Evolutionary conservation across 2,888 invertebrate genomes (phyloP), one percentile per base, ranked within the genome.

Genomic region (Priocnemis perturbator): DNA sequence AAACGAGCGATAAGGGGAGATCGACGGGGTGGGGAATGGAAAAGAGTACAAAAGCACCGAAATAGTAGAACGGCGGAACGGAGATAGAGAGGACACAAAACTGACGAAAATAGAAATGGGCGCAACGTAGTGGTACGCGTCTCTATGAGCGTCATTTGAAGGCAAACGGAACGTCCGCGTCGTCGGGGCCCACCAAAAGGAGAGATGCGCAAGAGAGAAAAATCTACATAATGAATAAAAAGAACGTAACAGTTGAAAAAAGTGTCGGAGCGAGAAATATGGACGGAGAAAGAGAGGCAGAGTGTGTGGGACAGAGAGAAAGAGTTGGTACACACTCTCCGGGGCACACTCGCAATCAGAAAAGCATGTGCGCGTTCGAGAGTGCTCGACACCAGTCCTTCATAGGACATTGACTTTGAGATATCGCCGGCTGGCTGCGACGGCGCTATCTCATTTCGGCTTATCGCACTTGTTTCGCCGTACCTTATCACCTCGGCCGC

Each of bases 351-450:
- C 66, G 73, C 71, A 71, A 80, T 77, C 80, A 72, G 80, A 80
- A 73, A 76, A 68, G 60, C 67, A 61, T 68, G 60, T 56, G 56
- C 60, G 59, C 65, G 65, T 67, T 71, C 73, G 76, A 78, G 76
- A 78, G 76, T 72, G 75, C 72, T 77, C 73, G 78, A 37, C 81
- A 76, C 69, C 81, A 86, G 85, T 86, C 84, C 87, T 88, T 87
- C 87, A 85, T 86, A 88, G 88, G 88, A 88, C 88, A 88, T 88
- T 88, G 88, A 88, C 88, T 88, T 88, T 88, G 88, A 88, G 88
- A 88, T 88, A 88, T 86, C 85, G 82, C 80, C 71, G 79, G 71
- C 76, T 73, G 76, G 82, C 84, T 82, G 79, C 83, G 85, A 83
- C 83, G 73, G 73, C 83, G 80, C 82, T 87, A 87, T 87, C 86